Base-by-base conservation (phyloP, 2,113 vertebrate species). In the Labrus mixtus region DNA sequence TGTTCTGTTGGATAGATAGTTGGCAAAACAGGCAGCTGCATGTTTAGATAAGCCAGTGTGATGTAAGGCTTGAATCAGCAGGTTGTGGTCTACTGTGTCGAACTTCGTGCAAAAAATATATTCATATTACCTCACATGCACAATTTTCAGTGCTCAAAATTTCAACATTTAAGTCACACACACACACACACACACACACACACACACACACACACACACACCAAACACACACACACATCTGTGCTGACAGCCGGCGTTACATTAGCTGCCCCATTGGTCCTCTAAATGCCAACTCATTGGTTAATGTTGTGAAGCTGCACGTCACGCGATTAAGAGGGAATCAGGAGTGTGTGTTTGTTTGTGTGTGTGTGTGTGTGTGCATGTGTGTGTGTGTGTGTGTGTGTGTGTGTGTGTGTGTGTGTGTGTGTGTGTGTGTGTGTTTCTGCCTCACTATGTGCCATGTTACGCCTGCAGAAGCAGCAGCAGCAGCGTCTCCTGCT, bases 271-370 rank as follows among this genome's bases (percentile, higher is more conserved):
- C 65, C 84, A 87, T 91, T 92, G 84, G 80, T 64, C 68, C 8
- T 67, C 71, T 84, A 89, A 92, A 92, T 90, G 90, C 75, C 90
- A 90, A 8, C 87, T 90, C 86, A 89, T 89, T 91, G 87, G 84
- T 90, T 91, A 87, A 87, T 87, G 89, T 89, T 73, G 81, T 83
- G 90, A 82, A 86, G 84, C 73, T 64, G 36, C 58, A 78, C 9
- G 16, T 60, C 73, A 63, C 41, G 17, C 16, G 16, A 83, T 75
- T 41, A 55, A 53, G 70, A 53, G 51, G 7, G 54, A 66, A 60
- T 51, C 17, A 51, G 48, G 48, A 51, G 9, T 77, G 3, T 36
- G 39, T 10, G 61, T 59, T 57, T 58, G 62, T 29, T 45, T 20
- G 25, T 25, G 1, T 25, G 25, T 3, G 25, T 25, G 25, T 25